Percentiles rank a stretch among this genome's conserved stretches.
These are phyloP conservation scores for Phalloptychus januarius DNA, from an alignment of 2,797 vertebrate species.

Conservation along the genomic window DNA sequence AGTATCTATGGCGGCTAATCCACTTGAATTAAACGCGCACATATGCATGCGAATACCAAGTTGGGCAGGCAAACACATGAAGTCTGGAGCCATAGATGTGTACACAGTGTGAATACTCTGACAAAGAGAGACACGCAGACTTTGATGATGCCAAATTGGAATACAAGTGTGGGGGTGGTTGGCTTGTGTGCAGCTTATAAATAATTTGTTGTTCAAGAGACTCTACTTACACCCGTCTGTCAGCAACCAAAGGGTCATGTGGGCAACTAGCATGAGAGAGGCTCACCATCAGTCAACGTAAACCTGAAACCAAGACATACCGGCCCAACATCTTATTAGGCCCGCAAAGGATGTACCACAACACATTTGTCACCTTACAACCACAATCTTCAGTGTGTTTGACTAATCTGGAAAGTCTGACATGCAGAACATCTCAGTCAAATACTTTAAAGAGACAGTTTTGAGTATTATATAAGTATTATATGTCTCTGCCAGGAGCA, in stretches of 20 bases:
- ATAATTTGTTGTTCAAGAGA: slow-evolving; percentile 89
- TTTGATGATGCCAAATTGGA: slow-evolving; percentile 88
- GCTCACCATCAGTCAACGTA: slow-evolving; percentile 61
- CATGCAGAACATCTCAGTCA: not conserved
- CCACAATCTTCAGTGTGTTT: not conserved
- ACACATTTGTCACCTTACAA: not conserved
- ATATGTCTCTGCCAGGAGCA: not conserved
- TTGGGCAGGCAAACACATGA: slow-evolving; percentile 20
- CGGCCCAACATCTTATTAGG: not conserved
- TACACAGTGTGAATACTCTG: slow-evolving; percentile 28
- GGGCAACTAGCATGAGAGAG: slow-evolving; percentile 71
- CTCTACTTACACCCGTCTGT: slow-evolving; percentile 88
- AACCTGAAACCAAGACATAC: slow-evolving; percentile 42
- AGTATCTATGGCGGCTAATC: slow-evolving; percentile 58
- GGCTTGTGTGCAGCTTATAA: slow-evolving; percentile 85
- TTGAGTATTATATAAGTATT: not conserved
- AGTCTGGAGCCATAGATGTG: slow-evolving; percentile 21
- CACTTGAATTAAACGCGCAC: slow-evolving; percentile 41
- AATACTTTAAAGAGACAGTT: not conserved
- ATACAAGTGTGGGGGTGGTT: slow-evolving; percentile 81
- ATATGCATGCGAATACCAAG: slow-evolving; percentile 29
- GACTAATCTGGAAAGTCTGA: not conserved
- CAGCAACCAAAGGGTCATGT: slow-evolving; percentile 85
- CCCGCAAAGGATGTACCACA: not conserved
- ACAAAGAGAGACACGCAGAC: slow-evolving; percentile 40